Conservation (phyloP, 2,113 vertebrate species). For the Rostratula benghalensis region DNA sequence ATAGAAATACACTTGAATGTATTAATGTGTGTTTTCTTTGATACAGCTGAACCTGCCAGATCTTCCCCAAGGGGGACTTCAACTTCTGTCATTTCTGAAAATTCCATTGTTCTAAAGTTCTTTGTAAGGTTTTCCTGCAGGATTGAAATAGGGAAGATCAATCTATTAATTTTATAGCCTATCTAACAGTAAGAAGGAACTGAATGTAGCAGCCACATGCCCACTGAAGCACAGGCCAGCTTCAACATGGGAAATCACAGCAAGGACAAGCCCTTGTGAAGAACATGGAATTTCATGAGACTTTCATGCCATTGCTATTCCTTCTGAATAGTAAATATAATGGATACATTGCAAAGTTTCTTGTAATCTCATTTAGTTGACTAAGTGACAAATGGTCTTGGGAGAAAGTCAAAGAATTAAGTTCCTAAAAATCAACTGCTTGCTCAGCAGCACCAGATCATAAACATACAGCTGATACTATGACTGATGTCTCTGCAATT, state of each 20-base stretch:
- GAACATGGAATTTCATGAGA: background rate
- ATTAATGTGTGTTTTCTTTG: accelerated
- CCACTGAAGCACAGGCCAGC: background rate
- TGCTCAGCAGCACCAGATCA: background rate
- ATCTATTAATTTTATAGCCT: background rate
- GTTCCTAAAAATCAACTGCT: background rate
- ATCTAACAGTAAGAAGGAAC: background rate
- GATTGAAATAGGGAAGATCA: background rate
- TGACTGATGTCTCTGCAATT: background rate
- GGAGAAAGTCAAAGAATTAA: background rate
- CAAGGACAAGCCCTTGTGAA: background rate
- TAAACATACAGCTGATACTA: background rate
- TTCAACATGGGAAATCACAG: background rate
- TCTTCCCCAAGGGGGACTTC: background rate
- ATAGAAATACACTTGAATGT: background rate
- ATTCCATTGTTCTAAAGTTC: background rate
- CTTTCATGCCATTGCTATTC: background rate
- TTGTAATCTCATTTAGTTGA: background rate
- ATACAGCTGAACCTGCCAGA: background rate
- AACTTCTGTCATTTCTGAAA: background rate
- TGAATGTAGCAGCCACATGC: background rate
- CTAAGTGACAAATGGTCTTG: background rate
- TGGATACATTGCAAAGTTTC: background rate
- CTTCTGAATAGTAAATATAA: background rate
- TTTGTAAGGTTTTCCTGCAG: background rate